Evolutionary conservation across 2,113 vertebrate species (phyloP).

Genomic region (Podarcis cretensis): DNA sequence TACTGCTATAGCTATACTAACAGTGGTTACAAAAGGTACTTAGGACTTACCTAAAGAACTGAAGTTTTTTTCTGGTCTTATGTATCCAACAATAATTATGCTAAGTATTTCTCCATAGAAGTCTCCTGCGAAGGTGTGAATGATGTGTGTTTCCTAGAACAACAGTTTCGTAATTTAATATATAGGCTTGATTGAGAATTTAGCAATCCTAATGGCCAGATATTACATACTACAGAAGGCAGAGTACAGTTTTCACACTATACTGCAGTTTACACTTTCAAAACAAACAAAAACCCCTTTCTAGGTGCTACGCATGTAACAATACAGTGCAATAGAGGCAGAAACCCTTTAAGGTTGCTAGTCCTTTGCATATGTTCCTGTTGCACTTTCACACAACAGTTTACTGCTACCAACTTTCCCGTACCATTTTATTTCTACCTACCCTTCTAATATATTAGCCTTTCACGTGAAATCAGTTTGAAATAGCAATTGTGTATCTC

Average conservation of each 20-base stretch:
- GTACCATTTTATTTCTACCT: background rate
- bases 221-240: background rate
- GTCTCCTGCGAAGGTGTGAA: conserved; percentile 94
- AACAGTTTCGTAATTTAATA: background rate
- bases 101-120: conserved; percentile 94
- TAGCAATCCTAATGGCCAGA: background rate
- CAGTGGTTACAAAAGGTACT: background rate
- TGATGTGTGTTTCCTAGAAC: conserved; percentile 92
- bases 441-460: background rate
- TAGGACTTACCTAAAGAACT: conserved; percentile 86
- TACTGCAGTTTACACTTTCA: background rate
- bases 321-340: background rate
- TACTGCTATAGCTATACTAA: background rate
- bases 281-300: background rate
- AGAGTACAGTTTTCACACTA: background rate
- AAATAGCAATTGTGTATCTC: background rate
- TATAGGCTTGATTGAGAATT: background rate
- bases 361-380: background rate
- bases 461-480: background rate
- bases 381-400: background rate
- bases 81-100: conserved; percentile 91
- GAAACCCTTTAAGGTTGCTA: background rate
- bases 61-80: conserved; percentile 92
- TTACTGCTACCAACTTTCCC: background rate
- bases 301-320: background rate